Base-by-base conservation (phyloP, 2,797 vertebrate genomes). In the Myotis pilosus region DNA sequence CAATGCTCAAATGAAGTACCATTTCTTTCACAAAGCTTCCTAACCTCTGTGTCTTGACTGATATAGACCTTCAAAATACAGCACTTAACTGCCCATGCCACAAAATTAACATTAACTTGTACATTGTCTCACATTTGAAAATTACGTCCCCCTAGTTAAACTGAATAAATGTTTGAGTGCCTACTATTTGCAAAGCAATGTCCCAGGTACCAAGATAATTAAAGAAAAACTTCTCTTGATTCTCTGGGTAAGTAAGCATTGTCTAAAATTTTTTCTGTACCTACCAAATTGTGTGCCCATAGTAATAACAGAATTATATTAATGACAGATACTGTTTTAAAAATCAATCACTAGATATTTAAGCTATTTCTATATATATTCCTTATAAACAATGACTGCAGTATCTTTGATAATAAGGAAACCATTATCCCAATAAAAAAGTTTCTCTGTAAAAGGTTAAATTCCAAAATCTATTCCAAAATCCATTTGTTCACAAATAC, bases 391-490 rank as follows among this genome's bases (percentile, higher is more conserved):
- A 15, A 87, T 72, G 20, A 87, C n/a, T 83, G 4, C 66, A 41
- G 8, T 83, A 75, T 28, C 88, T 92, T 75, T 89, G 28, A 75
- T 86, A 89, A 79, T 16, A 44, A 75, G 5, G 38, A 93, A 96
- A 87, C 44, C 28, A 72, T 74, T 90, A 83, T 47, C n/a, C 19
- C 51, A 86, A 84, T 44, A 51, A 5, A 19, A 23, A 82, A 89
- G 36, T 87, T 81, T 91, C 53, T 87, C 92, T 95, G 23, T 69
- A 79, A 84, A 78, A 78, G 22, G 8, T 69, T 72, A 51, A 69
- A 79, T 79, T 94, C 38, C 53, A 90, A 86, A 85, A 78, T 51
- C 60, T 85, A 68, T 47, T 74, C 66, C 15, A 53, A 95, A 91
- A 90, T n/a, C 25, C 57, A 71, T 57, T 75, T 96, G 33, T 69